Conservation (phyloP, 2,888 invertebrate species). For the Rhingia campestris region DNA sequence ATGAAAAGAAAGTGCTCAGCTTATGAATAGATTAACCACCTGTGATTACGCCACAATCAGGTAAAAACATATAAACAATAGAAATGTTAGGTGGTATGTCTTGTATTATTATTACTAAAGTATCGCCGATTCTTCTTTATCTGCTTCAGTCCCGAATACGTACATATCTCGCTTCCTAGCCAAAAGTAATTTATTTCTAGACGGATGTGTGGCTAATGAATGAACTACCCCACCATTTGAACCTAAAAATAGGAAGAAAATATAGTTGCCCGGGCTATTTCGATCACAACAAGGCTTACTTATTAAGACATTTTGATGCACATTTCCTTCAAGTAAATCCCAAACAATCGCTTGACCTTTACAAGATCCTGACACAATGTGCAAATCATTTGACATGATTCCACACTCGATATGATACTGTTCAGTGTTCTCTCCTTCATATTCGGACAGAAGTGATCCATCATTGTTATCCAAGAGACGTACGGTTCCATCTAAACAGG, state of each 20-base stretch:
- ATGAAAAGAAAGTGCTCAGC: too few relatives aligned
- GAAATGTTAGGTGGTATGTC: too few relatives aligned
- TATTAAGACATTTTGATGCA: constrained; percentile 82
- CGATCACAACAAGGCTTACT: constrained; percentile 71
- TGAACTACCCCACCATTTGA: constrained; percentile 87
- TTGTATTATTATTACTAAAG: constrained; percentile 11
- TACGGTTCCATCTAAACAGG: constrained; percentile 92
- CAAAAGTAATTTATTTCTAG: constrained; percentile 79
- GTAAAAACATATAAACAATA: too few relatives aligned
- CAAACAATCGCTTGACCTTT: constrained; percentile 88
- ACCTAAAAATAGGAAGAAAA: constrained; percentile 72
- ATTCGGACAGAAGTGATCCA: constrained; percentile 90
- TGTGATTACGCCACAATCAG: too few relatives aligned
- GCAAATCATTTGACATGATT: constrained; percentile 91
- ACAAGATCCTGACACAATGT: constrained; percentile 94
- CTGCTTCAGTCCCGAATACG: constrained; percentile 76
- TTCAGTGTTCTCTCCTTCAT: constrained; percentile 91
- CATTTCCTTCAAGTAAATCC: constrained; percentile 92
- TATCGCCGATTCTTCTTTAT: constrained; percentile 3
- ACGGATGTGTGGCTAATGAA: constrained; percentile 92
- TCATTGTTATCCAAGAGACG: constrained; percentile 94
- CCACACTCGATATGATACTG: constrained; percentile 95
- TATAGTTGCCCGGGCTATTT: too few relatives aligned
- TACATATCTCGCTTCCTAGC: constrained; percentile 81
- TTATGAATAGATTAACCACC: too few relatives aligned